Evolutionary conservation across 2,113 vertebrate genomes (phyloP), one percentile per base, ranked within the genome.

Genomic region (Poeciliopsis prolifica): DNA sequence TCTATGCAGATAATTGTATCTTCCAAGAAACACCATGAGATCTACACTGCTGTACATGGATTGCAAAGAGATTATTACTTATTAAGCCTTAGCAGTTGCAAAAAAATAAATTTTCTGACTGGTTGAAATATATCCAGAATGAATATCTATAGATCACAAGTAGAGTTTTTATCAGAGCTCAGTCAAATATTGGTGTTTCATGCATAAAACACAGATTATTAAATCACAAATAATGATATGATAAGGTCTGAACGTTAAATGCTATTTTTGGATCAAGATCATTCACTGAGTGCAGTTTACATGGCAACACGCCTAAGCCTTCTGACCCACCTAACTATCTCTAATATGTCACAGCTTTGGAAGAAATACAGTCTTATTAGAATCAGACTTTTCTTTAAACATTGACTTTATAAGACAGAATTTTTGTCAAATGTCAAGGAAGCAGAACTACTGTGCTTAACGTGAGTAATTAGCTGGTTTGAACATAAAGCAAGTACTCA

Each of bases 401-500:
- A 4, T 42, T 42, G 40, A 42, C 40, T 42, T 42, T 15, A 42
- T 42, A 15, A 42, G 3, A 42, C 40, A 4, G 40, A 62, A 65
- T 30, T 83, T n/a, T 72, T 72, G 70, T n/a, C 28, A 54, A 85
- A 79, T 87, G 75, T 58, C 51, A 58, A 58, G 86, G 76, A 78
- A 11, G 5, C 24, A 0, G 1, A 79, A 62, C 22, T n/a, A 11
- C 66, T 81, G 65, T 78, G 78, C 65, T 64, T 82, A 65, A 58
- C 63, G 72, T 70, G 74, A 60, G 26, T 76, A 84, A 88, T 87
- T 87, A 88, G 69, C 69, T 26, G 10, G 14, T 62, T 62, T 79
- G 66, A 68, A 81, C 68, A 48, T 88, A 74, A 81, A 87, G 68
- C 64, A 82, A 79, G 79, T 78, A 86, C 67, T 81, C 70, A 72